A percentile compares a stretch with the other conserved stretches of the same genome.
Conservation (phyloP, 2,113 vertebrate genomes). For the Fregata magnificens region DNA sequence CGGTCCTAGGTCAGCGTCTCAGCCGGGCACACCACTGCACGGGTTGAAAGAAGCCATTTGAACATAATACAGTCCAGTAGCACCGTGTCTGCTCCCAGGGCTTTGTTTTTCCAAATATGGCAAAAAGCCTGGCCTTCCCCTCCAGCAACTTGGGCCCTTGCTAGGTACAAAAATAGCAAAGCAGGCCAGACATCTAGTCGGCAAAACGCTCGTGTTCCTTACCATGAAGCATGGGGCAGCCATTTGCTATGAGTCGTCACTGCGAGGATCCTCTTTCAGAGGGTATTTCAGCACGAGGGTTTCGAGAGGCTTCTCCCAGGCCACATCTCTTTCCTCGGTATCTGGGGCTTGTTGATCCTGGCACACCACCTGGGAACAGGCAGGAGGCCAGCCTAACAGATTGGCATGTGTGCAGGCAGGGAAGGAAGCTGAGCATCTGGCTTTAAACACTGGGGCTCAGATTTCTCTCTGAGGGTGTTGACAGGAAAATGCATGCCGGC, state of each 20-base stretch:
- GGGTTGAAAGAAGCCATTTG: neutral
- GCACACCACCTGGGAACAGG: conserved; percentile 37
- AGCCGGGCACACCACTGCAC: accelerated
- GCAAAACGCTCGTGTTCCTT: neutral
- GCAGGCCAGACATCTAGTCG: neutral
- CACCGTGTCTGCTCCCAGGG: neutral
- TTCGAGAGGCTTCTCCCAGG: neutral
- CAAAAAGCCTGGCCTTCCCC: neutral
- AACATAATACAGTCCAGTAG: neutral
- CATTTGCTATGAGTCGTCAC: neutral
- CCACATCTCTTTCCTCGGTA: neutral
- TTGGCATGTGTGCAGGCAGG: conserved; percentile 13
- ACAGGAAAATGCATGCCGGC: conserved; percentile 9
- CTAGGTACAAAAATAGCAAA: neutral
- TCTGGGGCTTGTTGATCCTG: conserved; percentile 37
- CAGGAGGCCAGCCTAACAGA: conserved; percentile 14
- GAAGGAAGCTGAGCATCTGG: conserved; percentile 24
- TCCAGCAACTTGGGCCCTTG: neutral
- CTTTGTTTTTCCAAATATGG: neutral
- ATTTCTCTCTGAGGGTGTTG: conserved; percentile 17
- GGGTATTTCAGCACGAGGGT: neutral
- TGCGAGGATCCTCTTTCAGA: neutral
- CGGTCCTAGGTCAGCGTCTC: neutral
- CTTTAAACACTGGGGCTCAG: neutral
- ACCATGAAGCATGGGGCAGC: neutral